These are phyloP conservation scores for Zaprionus kolodkinae DNA, from an alignment of 1,140 invertebrate species.

Conservation along the genomic window DNA sequence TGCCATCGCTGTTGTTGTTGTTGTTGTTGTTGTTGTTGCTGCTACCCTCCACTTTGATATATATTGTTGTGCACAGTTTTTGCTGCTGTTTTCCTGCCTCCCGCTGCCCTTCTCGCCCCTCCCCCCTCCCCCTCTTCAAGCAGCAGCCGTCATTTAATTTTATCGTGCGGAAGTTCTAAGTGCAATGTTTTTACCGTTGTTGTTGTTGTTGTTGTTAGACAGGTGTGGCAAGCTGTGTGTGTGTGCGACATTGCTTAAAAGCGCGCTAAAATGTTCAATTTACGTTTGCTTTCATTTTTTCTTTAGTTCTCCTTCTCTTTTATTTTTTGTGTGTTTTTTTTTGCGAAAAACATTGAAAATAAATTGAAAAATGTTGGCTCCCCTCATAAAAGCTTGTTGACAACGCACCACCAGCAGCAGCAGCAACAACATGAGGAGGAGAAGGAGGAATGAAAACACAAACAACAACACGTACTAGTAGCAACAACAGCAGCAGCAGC, in stretches of 20 bases:
- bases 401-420: conserved; percentile 44
- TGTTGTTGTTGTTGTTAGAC: conserved; percentile 34
- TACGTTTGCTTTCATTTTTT: conserved; percentile 61
- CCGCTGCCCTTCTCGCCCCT: neutral
- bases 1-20: conserved; percentile 29
- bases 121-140: conserved; percentile 13
- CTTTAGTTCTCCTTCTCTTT: conserved; percentile 4
- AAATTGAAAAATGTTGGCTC: conserved; percentile 70
- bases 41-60: conserved; percentile 62
- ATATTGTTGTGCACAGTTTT: conserved; percentile 65
- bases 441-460: conserved; percentile 12
- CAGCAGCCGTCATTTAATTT: conserved; percentile 77
- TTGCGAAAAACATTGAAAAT: conserved; percentile 73
- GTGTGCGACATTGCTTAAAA: conserved; percentile 68
- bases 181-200: conserved; percentile 57
- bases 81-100: neutral
- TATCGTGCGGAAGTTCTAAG: conserved; percentile 80
- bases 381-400: conserved; percentile 64
- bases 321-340: conserved; percentile 14
- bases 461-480: conserved; percentile 21
- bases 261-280: conserved; percentile 82
- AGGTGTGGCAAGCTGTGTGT: conserved; percentile 20
- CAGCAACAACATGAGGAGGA: neutral
- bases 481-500: neutral
- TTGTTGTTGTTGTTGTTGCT: conserved; percentile 19